Conservation (phyloP, 2,888 invertebrate genomes). For the Eutolmus rufibarbis region DNA sequence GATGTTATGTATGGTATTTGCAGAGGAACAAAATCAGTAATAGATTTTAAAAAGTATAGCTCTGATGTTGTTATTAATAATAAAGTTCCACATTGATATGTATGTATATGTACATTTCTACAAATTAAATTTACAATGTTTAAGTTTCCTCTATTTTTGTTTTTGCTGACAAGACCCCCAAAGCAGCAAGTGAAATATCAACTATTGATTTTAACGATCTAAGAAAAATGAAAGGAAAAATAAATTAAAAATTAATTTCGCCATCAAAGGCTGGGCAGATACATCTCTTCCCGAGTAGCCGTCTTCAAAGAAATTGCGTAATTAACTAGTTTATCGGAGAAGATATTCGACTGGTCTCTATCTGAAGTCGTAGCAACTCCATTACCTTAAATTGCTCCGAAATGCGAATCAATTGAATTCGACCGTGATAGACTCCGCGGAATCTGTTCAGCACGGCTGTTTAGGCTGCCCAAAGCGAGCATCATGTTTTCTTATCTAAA, state of each 20-base stretch:
- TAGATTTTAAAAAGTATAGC: no score
- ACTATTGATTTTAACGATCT: neutral
- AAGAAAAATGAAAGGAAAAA: neutral
- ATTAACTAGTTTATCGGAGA: neutral
- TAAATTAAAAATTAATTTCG: neutral
- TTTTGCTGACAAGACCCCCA: no score
- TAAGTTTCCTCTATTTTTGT: no score
- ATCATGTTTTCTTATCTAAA: constrained; percentile 23
- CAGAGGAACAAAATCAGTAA: no score
- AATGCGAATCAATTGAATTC: neutral
- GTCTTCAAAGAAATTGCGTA: neutral
- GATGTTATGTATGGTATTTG: no score
- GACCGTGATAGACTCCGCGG: neutral
- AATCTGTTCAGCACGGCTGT: neutral
- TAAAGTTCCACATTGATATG: no score
- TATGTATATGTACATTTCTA: no score
- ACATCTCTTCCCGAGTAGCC: neutral
- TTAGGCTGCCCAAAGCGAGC: neutral
- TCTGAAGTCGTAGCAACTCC: neutral
- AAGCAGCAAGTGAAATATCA: neutral
- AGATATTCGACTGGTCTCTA: neutral
- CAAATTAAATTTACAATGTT: no score
- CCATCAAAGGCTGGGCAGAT: neutral
- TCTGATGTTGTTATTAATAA: no score
- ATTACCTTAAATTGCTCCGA: neutral